Evolutionary conservation across 2,113 vertebrate species (phyloP).

Genomic region (Vulpes vulpes): DNA sequence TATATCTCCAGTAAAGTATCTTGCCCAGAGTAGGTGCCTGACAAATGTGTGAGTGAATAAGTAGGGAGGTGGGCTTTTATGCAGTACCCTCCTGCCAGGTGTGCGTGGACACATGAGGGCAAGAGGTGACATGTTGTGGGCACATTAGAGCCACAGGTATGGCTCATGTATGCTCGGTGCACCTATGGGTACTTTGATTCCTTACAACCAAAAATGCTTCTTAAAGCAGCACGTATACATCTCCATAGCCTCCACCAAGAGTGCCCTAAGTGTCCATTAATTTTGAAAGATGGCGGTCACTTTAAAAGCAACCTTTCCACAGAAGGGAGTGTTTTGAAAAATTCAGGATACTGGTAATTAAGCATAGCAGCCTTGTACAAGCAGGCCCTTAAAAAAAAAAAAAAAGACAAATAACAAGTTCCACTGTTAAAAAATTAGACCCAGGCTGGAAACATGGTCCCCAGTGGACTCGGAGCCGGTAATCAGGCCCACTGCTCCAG

Average conservation of each 20-base stretch:
- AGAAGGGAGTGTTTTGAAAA: conserved; percentile 20
- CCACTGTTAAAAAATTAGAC: conserved; percentile 41
- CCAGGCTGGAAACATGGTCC: conserved; percentile 12
- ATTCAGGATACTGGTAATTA: conserved; percentile 28
- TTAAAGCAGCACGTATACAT: conserved; percentile 43
- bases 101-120: fast-evolving
- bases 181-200: neutral
- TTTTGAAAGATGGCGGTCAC: conserved; percentile 39
- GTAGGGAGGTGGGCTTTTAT: neutral
- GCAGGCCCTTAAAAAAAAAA: neutral
- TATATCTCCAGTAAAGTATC: neutral
- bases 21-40: neutral
- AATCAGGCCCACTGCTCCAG: neutral
- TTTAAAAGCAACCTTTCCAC: conserved; percentile 56
- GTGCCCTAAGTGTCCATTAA: conserved; percentile 66
- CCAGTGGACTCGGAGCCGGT: conserved; percentile 3
- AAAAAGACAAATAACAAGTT: conserved; percentile 35
- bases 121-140: fast-evolving
- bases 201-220: conserved; percentile 33
- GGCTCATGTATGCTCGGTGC: neutral
- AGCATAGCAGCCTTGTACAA: conserved; percentile 44
- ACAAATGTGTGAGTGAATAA: neutral
- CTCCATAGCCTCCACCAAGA: neutral
- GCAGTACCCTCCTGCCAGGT: neutral
- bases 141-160: neutral